Evolutionary conservation across 2,888 invertebrate species (phyloP).

Genomic region (Chouioia cunea): DNA sequence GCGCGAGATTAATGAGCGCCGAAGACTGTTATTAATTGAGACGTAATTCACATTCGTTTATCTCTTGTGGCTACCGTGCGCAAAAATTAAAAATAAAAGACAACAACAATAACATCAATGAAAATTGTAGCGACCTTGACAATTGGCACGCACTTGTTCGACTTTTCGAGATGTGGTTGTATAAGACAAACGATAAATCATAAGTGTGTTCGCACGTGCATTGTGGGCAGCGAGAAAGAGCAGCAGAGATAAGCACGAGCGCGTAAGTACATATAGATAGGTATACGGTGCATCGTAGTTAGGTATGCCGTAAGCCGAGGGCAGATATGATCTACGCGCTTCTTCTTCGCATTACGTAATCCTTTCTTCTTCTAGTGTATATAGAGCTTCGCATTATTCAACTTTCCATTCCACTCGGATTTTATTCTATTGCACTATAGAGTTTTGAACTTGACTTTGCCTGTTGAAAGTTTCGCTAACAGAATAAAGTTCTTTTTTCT

Average conservation of each 20-base stretch:
- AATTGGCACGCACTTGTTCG: conserved; percentile 19
- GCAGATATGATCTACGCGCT: conserved; percentile 56
- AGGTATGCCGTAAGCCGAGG: conserved; percentile 52
- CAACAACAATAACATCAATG: not conserved
- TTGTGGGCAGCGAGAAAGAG: conserved; percentile 1
- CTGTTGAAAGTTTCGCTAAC: too few species aligned
- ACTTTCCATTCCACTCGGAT: conserved; percentile 2
- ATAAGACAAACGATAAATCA: conserved; percentile 39
- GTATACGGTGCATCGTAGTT: conserved; percentile 53
- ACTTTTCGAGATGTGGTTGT: conserved; percentile 20
- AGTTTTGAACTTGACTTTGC: too few species aligned
- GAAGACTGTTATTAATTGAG: conserved; percentile 8
- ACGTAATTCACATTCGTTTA: not conserved
- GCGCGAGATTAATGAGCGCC: conserved; percentile 11
- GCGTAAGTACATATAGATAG: conserved; percentile 50
- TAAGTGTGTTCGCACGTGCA: not conserved
- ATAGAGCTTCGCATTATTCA: not conserved
- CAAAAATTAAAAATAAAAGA: not conserved
- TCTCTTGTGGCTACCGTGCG: not conserved
- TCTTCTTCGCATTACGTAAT: conserved; percentile 61
- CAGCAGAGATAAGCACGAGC: conserved; percentile 48
- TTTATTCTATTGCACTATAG: too few species aligned
- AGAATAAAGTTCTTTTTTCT: too few species aligned
- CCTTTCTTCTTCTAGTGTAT: conserved; percentile 55
- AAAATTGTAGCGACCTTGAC: conserved; percentile 29